phyloP scores from a whole-genome alignment of 2,113 vertebrate species.

The Burhinus bistriatus region DNA sequence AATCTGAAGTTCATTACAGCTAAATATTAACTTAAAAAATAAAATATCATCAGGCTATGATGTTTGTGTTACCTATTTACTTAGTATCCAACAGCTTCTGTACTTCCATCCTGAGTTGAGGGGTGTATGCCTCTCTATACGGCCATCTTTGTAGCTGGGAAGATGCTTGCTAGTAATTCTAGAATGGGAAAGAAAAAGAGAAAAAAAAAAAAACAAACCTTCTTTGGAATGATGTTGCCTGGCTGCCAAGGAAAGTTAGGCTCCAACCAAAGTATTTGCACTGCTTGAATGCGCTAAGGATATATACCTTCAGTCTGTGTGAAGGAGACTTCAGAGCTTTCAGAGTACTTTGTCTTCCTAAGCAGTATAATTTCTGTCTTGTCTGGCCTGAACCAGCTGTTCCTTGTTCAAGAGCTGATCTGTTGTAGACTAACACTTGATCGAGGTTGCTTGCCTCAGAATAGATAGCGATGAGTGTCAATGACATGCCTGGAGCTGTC shows the following conservation, averaged over 20 bases:
- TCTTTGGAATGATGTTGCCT: neutral
- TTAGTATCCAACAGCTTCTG: neutral
- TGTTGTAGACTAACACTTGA: neutral
- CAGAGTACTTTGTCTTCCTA: neutral
- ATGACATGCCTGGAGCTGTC: slow-evolving; percentile 4
- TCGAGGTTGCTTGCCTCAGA: neutral
- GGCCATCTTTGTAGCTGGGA: neutral
- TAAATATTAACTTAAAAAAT: neutral
- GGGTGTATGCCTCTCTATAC: neutral
- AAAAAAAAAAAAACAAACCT: neutral
- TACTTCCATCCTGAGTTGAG: neutral
- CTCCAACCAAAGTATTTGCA: neutral
- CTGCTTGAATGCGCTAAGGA: neutral
- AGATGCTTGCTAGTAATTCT: neutral
- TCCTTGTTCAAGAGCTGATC: slow-evolving; percentile 9
- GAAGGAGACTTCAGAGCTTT: neutral
- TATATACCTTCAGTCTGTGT: neutral
- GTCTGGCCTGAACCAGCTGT: slow-evolving; percentile 7
- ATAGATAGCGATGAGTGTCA: slow-evolving; percentile 28
- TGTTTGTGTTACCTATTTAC: neutral
- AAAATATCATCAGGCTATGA: no score
- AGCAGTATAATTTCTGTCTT: neutral
- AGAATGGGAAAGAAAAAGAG: neutral
- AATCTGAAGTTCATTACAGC: neutral
- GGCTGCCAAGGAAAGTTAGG: neutral